Percentiles rank a stretch among this genome's conserved stretches.
Conservation (phyloP, 2,888 invertebrate species). For the Acanthosepion pharaonis region DNA sequence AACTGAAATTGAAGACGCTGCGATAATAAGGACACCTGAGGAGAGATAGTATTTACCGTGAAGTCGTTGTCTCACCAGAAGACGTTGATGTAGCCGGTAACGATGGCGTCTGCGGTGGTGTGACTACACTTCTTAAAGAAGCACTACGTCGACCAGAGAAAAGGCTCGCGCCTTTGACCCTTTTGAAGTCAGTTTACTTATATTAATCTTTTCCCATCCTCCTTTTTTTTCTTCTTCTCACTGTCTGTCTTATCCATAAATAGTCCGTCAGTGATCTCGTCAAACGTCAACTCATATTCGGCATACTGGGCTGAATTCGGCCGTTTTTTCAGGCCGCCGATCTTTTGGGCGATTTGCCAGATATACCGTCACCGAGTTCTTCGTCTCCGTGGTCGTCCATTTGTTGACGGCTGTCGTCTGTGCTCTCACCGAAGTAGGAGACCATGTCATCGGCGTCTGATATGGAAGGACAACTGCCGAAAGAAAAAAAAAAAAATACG, state of each 20-base stretch:
- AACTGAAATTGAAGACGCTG: not conserved
- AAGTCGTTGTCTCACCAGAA: not conserved
- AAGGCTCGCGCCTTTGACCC: not conserved
- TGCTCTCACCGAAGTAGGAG: slow-evolving; percentile 40
- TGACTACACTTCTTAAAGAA: not conserved
- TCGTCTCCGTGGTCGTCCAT: not conserved
- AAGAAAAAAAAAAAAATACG: not conserved
- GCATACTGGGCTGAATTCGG: not conserved
- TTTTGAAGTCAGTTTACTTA: not conserved
- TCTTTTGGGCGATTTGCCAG: not conserved
- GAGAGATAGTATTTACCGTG: not conserved
- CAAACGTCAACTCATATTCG: not conserved
- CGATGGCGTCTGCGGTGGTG: not conserved
- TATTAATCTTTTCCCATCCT: not conserved
- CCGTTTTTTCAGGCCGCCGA: not conserved
- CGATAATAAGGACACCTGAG: not conserved
- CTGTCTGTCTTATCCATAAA: not conserved
- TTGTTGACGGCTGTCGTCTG: slow-evolving; percentile 39
- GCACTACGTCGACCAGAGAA: slow-evolving; percentile 22
- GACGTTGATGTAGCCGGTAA: not conserved
- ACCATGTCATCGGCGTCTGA: slow-evolving; percentile 57
- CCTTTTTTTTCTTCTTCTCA: not conserved
- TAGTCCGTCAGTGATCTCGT: not conserved
- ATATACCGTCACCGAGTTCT: not conserved
- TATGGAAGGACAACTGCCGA: slow-evolving; percentile 60